phyloP scores from a whole-genome alignment of 2,113 vertebrate species.

The Sinocyclocheilus anophthalmus region DNA sequence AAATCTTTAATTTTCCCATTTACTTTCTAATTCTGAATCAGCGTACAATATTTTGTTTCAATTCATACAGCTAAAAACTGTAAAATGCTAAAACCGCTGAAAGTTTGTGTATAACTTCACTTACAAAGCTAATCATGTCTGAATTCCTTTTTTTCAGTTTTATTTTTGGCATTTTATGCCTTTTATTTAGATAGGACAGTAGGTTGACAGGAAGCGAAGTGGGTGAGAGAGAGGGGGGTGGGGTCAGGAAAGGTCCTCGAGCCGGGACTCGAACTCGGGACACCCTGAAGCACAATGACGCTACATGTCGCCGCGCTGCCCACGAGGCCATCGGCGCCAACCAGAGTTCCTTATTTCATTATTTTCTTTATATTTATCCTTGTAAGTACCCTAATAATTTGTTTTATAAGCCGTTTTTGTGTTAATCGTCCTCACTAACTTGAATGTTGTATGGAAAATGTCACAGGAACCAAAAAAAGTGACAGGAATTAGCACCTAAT shows the following conservation, averaged over 20 bases:
- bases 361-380: neutral
- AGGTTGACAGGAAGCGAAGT: too few relatives aligned
- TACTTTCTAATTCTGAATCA: neutral
- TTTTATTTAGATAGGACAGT: too few relatives aligned
- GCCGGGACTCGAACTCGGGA: too few relatives aligned
- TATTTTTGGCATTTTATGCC: too few relatives aligned
- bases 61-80: neutral
- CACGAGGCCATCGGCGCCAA: too few relatives aligned
- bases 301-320: too few relatives aligned
- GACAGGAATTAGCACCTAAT: constrained; percentile 59
- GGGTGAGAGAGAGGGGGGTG: too few relatives aligned
- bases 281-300: too few relatives aligned
- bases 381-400: neutral
- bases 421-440: neutral
- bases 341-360: neutral
- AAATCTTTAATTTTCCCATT: neutral
- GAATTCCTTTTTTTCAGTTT: neutral
- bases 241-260: too few relatives aligned
- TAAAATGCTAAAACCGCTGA: neutral
- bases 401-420: neutral
- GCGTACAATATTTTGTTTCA: neutral
- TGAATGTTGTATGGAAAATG: constrained; percentile 39
- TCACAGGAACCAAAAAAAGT: constrained; percentile 47
- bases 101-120: neutral
- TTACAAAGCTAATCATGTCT: neutral